These are phyloP conservation scores for Protodeltote pygarga DNA, from an alignment of 2,888 invertebrate genomes.

Conservation along the genomic window DNA sequence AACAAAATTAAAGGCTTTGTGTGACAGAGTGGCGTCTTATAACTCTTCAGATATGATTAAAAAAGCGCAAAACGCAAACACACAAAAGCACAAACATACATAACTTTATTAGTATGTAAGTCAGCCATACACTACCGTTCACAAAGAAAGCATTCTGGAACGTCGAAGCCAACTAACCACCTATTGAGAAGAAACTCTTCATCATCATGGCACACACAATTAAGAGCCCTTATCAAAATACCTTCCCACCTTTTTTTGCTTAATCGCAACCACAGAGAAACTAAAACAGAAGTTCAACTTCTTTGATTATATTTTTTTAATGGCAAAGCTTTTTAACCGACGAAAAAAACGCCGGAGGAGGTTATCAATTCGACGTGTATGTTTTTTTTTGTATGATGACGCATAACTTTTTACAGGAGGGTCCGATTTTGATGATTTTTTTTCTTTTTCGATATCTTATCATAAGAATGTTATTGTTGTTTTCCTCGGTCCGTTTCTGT, in stretches of 20 bases:
- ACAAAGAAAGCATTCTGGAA: conserved; percentile 35
- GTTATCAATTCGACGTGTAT: too few species aligned
- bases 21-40: too few species aligned
- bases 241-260: conserved; percentile 64
- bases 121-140: conserved; percentile 5
- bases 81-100: conserved; percentile 2
- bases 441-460: too few species aligned
- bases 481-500: too few species aligned
- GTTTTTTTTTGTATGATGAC: too few species aligned
- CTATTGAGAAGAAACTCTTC: conserved; percentile 57
- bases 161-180: conserved; percentile 35
- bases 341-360: too few species aligned
- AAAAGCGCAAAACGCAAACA: conserved; percentile 13
- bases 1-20: too few species aligned
- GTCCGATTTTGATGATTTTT: too few species aligned
- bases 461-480: too few species aligned
- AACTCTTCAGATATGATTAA: too few species aligned
- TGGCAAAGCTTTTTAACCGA: too few species aligned
- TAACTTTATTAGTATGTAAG: conserved; percentile 10
- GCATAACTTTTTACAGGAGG: too few species aligned
- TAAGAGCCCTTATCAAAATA: conserved; percentile 62
- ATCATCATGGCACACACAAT: conserved; percentile 65
- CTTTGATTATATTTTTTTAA: neutral
- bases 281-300: conserved; percentile 26
- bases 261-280: conserved; percentile 36